phyloP scores from a whole-genome alignment of 2,888 invertebrate genomes.

The Spicauda simplicius region DNA sequence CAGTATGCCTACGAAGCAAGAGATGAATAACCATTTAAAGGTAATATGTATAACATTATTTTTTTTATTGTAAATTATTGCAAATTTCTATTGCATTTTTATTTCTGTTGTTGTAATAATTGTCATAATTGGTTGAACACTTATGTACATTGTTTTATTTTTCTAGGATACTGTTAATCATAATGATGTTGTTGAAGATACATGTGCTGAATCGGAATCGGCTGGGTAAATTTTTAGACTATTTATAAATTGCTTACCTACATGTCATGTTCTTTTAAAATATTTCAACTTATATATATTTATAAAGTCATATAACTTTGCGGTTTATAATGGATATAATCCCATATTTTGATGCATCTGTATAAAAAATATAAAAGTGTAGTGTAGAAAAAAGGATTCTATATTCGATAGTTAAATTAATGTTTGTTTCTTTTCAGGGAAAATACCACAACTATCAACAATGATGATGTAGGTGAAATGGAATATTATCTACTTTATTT shows the following conservation, averaged over 20 bases:
- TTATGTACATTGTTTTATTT: conserved; percentile 4
- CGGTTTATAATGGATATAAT: too few species aligned
- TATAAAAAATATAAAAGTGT: too few species aligned
- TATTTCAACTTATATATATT: too few species aligned
- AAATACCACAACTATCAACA: conserved; percentile 66
- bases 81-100: too few species aligned
- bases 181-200: conserved; percentile 59
- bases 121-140: neutral
- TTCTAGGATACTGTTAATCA: conserved; percentile 53
- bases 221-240: conserved; percentile 25
- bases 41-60: conserved; percentile 35
- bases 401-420: neutral
- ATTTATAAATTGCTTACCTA: too few species aligned
- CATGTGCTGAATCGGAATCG: conserved; percentile 64
- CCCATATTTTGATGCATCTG: too few species aligned
- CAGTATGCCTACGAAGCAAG: conserved; percentile 54
- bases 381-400: too few species aligned
- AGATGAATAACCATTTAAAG: conserved; percentile 51
- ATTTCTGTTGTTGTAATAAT: too few species aligned
- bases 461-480: conserved; percentile 65
- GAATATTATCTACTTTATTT: neutral
- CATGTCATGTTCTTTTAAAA: too few species aligned
- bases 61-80: too few species aligned
- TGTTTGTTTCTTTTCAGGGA: conserved; percentile 58
- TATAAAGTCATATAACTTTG: too few species aligned